Percentiles rank a stretch among this genome's conserved stretches.
Conservation (phyloP, 1,140 invertebrate species). For the Drosophila pectinifera region DNA sequence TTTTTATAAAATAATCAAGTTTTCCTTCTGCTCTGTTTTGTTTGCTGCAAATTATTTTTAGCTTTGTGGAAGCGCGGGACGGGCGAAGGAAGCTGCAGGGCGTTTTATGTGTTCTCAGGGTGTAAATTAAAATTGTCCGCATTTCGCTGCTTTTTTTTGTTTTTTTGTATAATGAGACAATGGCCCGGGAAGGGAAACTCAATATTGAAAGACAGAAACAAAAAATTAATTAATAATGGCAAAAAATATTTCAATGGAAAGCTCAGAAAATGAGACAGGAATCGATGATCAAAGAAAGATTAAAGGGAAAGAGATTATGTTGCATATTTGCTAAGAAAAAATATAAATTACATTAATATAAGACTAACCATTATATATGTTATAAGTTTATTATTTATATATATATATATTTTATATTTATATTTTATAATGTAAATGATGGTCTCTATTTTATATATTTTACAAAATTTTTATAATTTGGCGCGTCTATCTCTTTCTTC, state of each 20-base stretch:
- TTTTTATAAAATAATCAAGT: conserved; percentile 81
- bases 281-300: conserved; percentile 34
- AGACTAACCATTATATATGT: too few relatives aligned
- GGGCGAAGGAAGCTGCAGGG: neutral
- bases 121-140: conserved; percentile 60
- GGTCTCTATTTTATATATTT: too few relatives aligned
- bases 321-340: neutral
- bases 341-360: too few relatives aligned
- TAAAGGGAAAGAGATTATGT: conserved; percentile 4
- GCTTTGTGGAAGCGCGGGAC: conserved; percentile 6
- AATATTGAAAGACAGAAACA: conserved; percentile 49
- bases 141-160: conserved; percentile 2
- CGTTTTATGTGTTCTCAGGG: conserved; percentile 27
- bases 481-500: too few relatives aligned
- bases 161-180: conserved; percentile 39
- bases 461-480: too few relatives aligned
- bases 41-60: conserved; percentile 72
- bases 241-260: conserved; percentile 36
- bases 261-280: conserved; percentile 1
- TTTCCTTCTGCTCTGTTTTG: conserved; percentile 64
- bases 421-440: too few relatives aligned
- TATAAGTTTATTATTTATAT: too few relatives aligned
- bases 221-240: conserved; percentile 61
- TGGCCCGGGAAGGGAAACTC: conserved; percentile 8
- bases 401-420: too few relatives aligned